A percentile compares a stretch with the other conserved stretches of the same genome.
phyloP scores from a whole-genome alignment of 2,113 vertebrate species.

The Rafetus swinhoei region DNA sequence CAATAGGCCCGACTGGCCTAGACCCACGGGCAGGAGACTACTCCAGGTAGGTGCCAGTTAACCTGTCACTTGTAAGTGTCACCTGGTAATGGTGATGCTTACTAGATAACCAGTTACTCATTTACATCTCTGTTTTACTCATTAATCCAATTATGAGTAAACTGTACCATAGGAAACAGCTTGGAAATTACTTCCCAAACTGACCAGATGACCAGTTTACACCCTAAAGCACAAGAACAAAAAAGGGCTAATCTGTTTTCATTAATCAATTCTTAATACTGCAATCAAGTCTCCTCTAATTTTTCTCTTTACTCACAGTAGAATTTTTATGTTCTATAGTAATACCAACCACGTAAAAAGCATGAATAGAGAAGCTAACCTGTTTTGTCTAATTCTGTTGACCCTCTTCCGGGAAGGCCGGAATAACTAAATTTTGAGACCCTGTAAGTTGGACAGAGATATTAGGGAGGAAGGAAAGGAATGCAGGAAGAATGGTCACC shows the following conservation, averaged over 20 bases:
- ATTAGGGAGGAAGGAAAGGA: background rate
- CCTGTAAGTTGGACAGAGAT: background rate
- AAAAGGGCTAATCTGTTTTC: background rate
- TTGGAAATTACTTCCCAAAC: background rate
- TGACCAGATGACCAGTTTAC: background rate
- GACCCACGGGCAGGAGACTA: no score
- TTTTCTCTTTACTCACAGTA: background rate
- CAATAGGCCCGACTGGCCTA: no score
- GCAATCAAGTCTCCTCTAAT: background rate
- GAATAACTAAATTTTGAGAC: background rate
- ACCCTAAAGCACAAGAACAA: background rate
- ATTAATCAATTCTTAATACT: background rate
- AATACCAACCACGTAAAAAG: slow-evolving; percentile 4
- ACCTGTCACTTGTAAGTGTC: no score
- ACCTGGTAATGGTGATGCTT: no score
- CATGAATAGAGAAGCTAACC: background rate
- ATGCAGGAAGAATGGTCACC: background rate
- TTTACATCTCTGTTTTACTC: no score
- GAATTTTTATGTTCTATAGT: background rate
- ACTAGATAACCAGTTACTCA: no score
- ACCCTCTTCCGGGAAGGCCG: background rate
- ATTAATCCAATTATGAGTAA: background rate
- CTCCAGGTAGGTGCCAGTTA: no score
- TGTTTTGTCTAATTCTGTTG: background rate
- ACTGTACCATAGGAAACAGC: background rate